A percentile compares a stretch with the other conserved stretches of the same genome.
Conservation (phyloP, 2,888 invertebrate genomes). For the Aleiodes alternator region DNA sequence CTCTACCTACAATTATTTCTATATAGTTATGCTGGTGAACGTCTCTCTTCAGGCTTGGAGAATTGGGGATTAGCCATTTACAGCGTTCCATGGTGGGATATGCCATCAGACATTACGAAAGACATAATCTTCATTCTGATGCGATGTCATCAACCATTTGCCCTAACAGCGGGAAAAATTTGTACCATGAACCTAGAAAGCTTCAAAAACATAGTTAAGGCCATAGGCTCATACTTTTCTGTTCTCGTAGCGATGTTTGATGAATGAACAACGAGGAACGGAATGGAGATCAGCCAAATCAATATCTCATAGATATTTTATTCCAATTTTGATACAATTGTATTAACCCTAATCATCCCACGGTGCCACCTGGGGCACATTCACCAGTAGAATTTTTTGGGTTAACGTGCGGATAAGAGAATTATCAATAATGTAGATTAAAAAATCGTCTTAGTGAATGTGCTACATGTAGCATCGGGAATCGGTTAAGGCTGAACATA, state of each 20-base stretch:
- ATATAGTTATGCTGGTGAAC: constrained; percentile 55
- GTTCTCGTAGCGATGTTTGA: constrained; percentile 45
- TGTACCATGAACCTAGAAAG: constrained; percentile 50
- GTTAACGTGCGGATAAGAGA: no score
- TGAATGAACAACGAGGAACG: constrained; percentile 35
- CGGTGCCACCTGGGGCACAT: no score
- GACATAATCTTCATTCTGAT: constrained; percentile 52
- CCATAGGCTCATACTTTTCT: constrained; percentile 44
- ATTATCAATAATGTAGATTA: no score
- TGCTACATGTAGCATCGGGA: no score
- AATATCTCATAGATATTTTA: no score
- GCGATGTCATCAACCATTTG: constrained; percentile 46
- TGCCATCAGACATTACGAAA: constrained; percentile 42
- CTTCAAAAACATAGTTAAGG: constrained; percentile 51
- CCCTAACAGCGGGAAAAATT: constrained; percentile 52
- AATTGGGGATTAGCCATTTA: constrained; percentile 49
- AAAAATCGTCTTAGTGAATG: no score
- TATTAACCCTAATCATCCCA: no score
- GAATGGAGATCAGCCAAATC: no score
- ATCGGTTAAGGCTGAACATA: no score
- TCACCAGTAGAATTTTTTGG: no score
- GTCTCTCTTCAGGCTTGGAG: constrained; percentile 47
- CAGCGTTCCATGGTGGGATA: constrained; percentile 49
- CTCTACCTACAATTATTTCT: constrained; percentile 50
- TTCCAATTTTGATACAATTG: no score